Conservation (phyloP, 1,140 invertebrate genomes). For the Pogonomyrmex barbatus region DNA sequence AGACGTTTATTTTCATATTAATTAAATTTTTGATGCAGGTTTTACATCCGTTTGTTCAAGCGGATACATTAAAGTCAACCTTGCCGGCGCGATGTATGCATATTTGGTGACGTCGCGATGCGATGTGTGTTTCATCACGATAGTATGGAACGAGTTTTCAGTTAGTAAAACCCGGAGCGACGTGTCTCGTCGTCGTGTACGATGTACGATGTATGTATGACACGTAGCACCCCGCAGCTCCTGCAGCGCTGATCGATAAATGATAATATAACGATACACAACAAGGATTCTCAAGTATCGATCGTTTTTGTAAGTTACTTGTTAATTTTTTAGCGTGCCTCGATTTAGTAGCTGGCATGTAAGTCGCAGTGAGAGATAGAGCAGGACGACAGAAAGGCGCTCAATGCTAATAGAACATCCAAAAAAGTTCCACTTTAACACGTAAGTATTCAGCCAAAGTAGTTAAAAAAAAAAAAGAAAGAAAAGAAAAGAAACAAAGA, state of each 20-base stretch:
- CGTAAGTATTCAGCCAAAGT: background rate
- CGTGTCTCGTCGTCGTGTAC: background rate
- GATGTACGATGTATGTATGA: slow-evolving; percentile 17
- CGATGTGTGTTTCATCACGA: slow-evolving; percentile 10
- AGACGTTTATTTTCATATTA: background rate
- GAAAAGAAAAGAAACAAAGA: too few species aligned
- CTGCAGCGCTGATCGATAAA: slow-evolving; percentile 38
- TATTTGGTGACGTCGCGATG: background rate
- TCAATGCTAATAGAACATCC: slow-evolving; percentile 33
- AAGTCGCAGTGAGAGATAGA: slow-evolving; percentile 22
- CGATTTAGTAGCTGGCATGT: slow-evolving; percentile 3
- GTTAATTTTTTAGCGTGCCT: background rate
- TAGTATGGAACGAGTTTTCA: slow-evolving; percentile 29
- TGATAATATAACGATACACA: slow-evolving; percentile 29
- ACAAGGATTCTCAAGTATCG: slow-evolving; percentile 11
- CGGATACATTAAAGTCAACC: background rate
- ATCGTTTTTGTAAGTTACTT: slow-evolving; percentile 1
- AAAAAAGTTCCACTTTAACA: slow-evolving; percentile 27
- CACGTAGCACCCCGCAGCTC: slow-evolving; percentile 31
- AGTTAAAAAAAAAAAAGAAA: background rate
- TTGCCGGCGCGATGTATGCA: slow-evolving; percentile 12
- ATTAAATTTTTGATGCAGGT: background rate
- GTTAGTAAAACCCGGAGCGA: slow-evolving; percentile 9
- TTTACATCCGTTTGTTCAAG: slow-evolving; percentile 9
- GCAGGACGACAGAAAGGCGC: background rate